Evolutionary conservation across 2,888 invertebrate species (phyloP), one percentile per base, ranked within the genome.

Genomic region (Diogma glabrata): DNA sequence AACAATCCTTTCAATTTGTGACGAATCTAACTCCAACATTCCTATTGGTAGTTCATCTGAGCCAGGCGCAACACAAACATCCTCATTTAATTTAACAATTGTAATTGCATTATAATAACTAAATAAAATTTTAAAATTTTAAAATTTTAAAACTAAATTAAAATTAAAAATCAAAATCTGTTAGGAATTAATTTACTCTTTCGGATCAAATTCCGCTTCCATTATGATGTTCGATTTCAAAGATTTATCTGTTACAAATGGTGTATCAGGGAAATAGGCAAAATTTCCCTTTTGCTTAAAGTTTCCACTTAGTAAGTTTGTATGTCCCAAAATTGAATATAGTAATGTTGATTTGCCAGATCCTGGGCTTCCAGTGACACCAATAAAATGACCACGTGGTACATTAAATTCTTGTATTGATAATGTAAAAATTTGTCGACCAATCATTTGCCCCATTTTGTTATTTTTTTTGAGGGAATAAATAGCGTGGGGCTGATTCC

Each of bases 301-400:
- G 10, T 45, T 50, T 28, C 55, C 55, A n/a, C 36, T 50, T 8
- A 50, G 43, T 19, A 49, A 28, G 26, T 50, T 40, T 19, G 30
- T 40, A 28, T 55, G 55, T 6, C 55, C 55, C 19, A 55, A 46
- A 12, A 55, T 52, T 16, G 53, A 28, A 33, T 55, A 53, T 4
- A 47, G 36, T 17, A 55, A 33, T 16, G 55, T 30, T 40, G 53
- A 49, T 47, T 47, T 55, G 2, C 53, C 46, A 12, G 51, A 52
- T 2, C 48, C 50, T 1, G 47, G 33, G 9, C 48, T 14, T 20
- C 55, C 55, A 2, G 52, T 52, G 43, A 52, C 46, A 8, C 52
- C 52, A 45, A 49, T 33, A 16, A 52, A 33, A 49, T 52, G 49
- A 4, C 47, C 52, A 5, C 28, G 26, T 28, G 49, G 19, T 19